Percentiles rank a stretch among this genome's conserved stretches.
Evolutionary conservation across 2,113 vertebrate species (phyloP).

Genomic region (Mustela lutreola): DNA sequence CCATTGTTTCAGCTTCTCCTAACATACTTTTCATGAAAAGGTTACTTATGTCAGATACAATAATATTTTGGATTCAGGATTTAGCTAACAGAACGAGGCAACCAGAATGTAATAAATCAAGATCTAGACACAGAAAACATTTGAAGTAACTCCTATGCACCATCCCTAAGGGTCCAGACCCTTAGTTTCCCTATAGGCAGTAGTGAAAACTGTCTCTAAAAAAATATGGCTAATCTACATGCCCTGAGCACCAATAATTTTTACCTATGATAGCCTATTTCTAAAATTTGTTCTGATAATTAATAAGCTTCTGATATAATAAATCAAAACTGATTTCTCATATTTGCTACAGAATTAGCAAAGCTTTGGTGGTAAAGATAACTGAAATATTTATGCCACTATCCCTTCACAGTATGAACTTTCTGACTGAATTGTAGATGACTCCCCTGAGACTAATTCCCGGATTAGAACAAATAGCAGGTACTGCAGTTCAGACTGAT

Average conservation of each 20-base stretch:
- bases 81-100: background rate
- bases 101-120: background rate
- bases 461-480: background rate
- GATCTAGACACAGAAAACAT: background rate
- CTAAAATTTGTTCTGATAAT: background rate
- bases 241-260: background rate
- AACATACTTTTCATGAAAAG: background rate
- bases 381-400: background rate
- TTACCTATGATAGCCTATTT: background rate
- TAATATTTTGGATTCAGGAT: background rate
- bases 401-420: background rate
- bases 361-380: background rate
- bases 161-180: background rate
- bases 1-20: background rate
- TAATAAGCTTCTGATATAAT: background rate
- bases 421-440: background rate
- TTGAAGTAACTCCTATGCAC: background rate
- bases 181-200: background rate
- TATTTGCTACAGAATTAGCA: background rate
- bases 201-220: background rate
- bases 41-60: background rate
- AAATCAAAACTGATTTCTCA: background rate
- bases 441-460: background rate
- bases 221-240: background rate
- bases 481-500: accelerated